Conservation (phyloP, 2,797 vertebrate genomes). For the Margarornis squamiger region DNA sequence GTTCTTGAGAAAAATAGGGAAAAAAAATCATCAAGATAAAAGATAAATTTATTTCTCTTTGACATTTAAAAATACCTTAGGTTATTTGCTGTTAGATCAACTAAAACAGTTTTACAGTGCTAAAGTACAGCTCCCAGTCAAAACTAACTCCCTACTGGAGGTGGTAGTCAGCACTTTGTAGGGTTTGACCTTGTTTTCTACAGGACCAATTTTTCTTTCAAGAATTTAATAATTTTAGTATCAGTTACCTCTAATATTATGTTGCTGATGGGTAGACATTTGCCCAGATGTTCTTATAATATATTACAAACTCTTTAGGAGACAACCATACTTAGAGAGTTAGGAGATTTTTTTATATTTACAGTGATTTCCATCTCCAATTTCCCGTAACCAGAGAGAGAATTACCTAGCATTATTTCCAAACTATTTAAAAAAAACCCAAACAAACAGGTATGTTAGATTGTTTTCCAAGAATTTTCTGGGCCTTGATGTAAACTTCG, state of each 20-base stretch:
- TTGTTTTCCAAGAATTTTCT: neutral
- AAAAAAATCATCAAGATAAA: neutral
- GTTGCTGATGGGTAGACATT: neutral
- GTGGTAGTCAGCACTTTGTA: neutral
- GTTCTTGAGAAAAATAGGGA: neutral
- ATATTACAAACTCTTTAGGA: neutral
- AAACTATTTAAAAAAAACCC: neutral
- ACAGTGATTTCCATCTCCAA: neutral
- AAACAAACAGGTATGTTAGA: too few species aligned
- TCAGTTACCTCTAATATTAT: neutral
- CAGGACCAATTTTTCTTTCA: neutral
- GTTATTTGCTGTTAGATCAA: neutral
- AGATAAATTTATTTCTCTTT: neutral
- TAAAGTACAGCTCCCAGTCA: neutral
- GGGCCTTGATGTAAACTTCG: neutral
- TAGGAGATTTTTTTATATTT: neutral
- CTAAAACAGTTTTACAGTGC: neutral
- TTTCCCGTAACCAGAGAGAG: neutral
- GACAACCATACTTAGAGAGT: neutral
- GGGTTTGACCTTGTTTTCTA: neutral
- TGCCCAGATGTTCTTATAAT: neutral
- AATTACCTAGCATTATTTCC: neutral
- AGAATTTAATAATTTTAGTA: neutral
- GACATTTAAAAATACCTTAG: neutral
- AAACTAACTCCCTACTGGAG: neutral